Evolutionary conservation across 2,113 vertebrate species (phyloP), one percentile per base, ranked within the genome.

Genomic region (Pedionomus torquatus): DNA sequence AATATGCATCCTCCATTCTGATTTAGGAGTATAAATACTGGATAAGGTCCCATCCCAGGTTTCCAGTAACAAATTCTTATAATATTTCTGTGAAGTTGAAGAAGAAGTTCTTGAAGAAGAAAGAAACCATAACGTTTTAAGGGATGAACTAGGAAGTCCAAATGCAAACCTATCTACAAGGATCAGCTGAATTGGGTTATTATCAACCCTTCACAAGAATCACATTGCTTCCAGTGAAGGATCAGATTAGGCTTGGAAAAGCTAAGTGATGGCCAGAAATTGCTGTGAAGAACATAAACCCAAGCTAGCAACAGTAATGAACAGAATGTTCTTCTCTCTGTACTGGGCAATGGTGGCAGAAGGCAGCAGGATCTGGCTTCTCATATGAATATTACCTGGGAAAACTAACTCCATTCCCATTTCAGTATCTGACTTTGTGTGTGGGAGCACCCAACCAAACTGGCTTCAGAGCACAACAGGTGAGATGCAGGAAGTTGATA

Each of bases 221-320:
- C 0, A 0, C 11, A 28, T 54, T 1, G 0, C n/a, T 74, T 75
- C 46, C 61, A 63, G 18, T 16, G n/a, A 63, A 46, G 19, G 11
- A 64, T 68, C 30, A 87, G 37, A 39, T 49, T 30, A 66, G 30
- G 30, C 17, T 71, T 9, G 21, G 35, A 49, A 76, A 88, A 46
- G 13, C 2, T 28, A 52, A 57, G 7, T n/a, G 25, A 28, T 66
- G 30, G 54, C 5, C 68, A 81, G 54, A 75, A 91, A 43, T 10
- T 37, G 21, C 49, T n/a, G 30, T 81, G 28, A 93, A 57, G n/a
- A 88, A 60, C 10, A 1, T 1, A 85, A 80, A 90, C 12, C 8
- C 0, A 1, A 57, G 9, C 19, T 35, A 72, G 75, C 25, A 87
- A 55, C 14, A 70, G 46, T 14, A 52, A 84, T 48, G 35, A 74